phyloP scores from a whole-genome alignment of 2,113 vertebrate genomes.

The Oryctolagus cuniculus region mOryCun1.1 NC_091432.1:75529501-75530000 shows the following conservation, averaged over 20 bases:
- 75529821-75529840: background rate
- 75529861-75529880: background rate
- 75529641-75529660: too few relatives aligned
- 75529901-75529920: constrained; percentile 41
- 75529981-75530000: background rate
- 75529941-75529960: constrained; percentile 26
- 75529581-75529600: too few relatives aligned
- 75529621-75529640: too few relatives aligned
- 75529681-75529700: too few relatives aligned
- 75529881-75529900: background rate
- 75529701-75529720: too few relatives aligned
- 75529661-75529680: too few relatives aligned
- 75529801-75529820: background rate
- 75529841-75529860: background rate
- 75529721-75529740: background rate
- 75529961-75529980: background rate
- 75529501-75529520: too few relatives aligned
- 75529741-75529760: background rate
- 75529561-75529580: too few relatives aligned
- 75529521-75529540: too few relatives aligned
- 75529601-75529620: too few relatives aligned
- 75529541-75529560: too few relatives aligned
- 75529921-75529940: background rate
- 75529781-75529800: background rate
- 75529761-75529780: background rate